A percentile compares a stretch with the other conserved stretches of the same genome.
These are phyloP conservation scores for Pyrgus malvae DNA, from an alignment of 2,888 invertebrate species.

Conservation along the genomic window DNA sequence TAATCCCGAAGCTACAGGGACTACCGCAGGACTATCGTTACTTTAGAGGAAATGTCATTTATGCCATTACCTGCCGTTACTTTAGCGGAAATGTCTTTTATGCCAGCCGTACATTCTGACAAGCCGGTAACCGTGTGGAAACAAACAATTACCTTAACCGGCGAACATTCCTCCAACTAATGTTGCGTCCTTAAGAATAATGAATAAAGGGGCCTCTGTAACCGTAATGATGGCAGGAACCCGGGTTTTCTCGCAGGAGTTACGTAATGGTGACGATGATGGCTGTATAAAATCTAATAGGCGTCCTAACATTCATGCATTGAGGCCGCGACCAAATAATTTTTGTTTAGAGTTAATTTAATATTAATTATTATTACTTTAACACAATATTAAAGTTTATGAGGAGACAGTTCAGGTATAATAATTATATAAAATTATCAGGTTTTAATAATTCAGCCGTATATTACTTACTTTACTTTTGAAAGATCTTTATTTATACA, in stretches of 20 bases:
- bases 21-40: too few species aligned
- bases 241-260: slow-evolving; percentile 57
- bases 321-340: slow-evolving; percentile 41
- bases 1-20: too few species aligned
- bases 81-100: slow-evolving; percentile 9
- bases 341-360: slow-evolving; percentile 39
- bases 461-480: too few species aligned
- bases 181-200: slow-evolving; percentile 61
- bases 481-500: too few species aligned
- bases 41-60: too few species aligned
- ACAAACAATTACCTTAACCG: slow-evolving; percentile 57
- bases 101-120: neutral
- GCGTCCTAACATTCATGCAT: slow-evolving; percentile 53
- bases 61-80: too few species aligned
- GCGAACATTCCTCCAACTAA: slow-evolving; percentile 61
- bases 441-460: too few species aligned
- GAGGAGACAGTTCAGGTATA: too few species aligned
- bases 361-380: too few species aligned
- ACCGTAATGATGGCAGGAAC: slow-evolving; percentile 63
- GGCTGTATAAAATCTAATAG: slow-evolving; percentile 73
- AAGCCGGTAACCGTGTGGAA: slow-evolving; percentile 41
- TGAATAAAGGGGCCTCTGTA: slow-evolving; percentile 62
- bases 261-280: slow-evolving; percentile 62
- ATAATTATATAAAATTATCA: too few species aligned
- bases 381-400: too few species aligned